These are phyloP conservation scores for Platycercus adscitus DNA, from an alignment of 2,113 vertebrate genomes.

Conservation along the genomic window DNA sequence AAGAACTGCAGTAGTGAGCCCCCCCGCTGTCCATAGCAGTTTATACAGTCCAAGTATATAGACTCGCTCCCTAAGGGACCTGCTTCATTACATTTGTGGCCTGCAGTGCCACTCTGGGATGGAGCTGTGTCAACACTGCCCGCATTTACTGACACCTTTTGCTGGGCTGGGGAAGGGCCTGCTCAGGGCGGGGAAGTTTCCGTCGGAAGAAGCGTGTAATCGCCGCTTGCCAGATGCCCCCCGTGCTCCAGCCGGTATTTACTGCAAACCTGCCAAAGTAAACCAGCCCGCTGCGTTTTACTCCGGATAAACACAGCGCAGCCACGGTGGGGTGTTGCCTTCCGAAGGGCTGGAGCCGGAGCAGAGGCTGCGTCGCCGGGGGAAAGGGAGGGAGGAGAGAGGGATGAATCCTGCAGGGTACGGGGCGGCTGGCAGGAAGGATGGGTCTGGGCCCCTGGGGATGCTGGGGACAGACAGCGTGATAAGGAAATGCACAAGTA, in stretches of 20 bases:
- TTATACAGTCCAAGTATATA: conserved; percentile 51
- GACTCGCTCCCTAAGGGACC: conserved; percentile 66
- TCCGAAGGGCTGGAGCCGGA: not conserved
- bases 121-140: conserved; percentile 71
- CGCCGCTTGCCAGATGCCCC: conserved; percentile 69
- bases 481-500: not conserved
- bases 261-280: conserved; percentile 68
- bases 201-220: conserved; percentile 74
- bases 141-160: conserved; percentile 76
- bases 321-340: conserved; percentile 47
- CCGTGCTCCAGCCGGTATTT: conserved; percentile 58
- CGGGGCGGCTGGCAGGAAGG: not conserved
- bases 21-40: conserved; percentile 52
- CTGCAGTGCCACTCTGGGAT: conserved; percentile 54
- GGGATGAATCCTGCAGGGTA: conserved; percentile 1
- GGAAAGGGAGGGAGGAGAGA: not conserved
- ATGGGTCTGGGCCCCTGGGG: not conserved
- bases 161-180: conserved; percentile 72
- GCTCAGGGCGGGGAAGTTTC: conserved; percentile 73
- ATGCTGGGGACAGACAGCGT: not conserved
- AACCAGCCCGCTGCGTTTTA: conserved; percentile 47
- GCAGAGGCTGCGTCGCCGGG: not conserved
- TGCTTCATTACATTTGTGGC: conserved; percentile 73
- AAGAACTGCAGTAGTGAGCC: not conserved
- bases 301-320: conserved; percentile 60